Evolutionary conservation across 2,113 vertebrate genomes (phyloP).

Genomic region (Aplodontia rufa): DNA sequence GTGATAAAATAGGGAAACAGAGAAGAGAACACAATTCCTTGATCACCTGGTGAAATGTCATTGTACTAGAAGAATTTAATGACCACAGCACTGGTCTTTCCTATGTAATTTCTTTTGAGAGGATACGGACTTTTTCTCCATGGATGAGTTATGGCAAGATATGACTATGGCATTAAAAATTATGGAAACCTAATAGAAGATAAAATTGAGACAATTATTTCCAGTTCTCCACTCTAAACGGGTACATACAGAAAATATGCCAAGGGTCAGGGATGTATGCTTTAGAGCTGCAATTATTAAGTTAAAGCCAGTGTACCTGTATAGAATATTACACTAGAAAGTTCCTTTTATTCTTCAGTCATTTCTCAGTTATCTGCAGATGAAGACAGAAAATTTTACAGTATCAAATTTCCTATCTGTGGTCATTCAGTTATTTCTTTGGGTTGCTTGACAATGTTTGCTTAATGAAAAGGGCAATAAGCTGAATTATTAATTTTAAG

Average conservation of each 20-base stretch:
- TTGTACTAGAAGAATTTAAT: background rate
- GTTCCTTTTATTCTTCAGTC: background rate
- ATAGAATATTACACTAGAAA: background rate
- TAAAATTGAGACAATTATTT: background rate
- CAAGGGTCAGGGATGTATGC: background rate
- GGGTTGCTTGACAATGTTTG: background rate
- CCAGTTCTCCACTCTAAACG: background rate
- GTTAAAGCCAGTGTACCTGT: background rate
- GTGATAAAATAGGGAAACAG: background rate
- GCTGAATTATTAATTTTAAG: background rate
- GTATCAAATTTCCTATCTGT: background rate
- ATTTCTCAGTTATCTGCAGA: background rate
- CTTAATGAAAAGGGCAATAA: background rate
- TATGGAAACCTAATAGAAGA: background rate
- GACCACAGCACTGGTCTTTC: background rate
- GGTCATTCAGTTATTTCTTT: background rate
- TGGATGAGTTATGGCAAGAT: background rate
- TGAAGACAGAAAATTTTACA: background rate
- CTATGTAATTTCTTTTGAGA: background rate
- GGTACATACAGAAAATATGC: background rate
- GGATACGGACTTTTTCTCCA: background rate
- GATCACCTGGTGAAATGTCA: background rate
- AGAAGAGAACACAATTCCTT: background rate
- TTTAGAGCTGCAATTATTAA: background rate
- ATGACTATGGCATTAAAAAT: background rate